These are phyloP conservation scores for Myotis davidii DNA, from an alignment of 2,113 vertebrate species.

Conservation along the genomic window DNA sequence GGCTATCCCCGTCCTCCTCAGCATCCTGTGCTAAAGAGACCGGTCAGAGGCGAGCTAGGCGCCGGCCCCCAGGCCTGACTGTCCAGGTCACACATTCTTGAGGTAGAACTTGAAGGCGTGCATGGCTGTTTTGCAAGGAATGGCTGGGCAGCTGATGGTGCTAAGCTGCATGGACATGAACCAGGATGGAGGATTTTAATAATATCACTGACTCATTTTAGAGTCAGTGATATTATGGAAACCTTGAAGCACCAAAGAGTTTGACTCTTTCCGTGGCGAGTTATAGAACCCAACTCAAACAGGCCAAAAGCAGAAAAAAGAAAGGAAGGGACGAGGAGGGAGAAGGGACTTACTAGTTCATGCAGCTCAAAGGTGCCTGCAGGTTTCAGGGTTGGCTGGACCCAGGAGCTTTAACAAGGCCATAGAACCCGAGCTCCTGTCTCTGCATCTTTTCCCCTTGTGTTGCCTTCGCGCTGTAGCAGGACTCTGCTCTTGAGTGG, in stretches of 20 bases:
- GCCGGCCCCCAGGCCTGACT: not conserved
- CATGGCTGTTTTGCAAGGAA: not conserved
- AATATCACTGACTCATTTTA: not conserved
- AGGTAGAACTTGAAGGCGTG: not conserved
- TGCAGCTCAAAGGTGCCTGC: not conserved
- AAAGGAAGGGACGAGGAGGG: not conserved
- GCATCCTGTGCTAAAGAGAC: not conserved
- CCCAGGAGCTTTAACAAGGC: not conserved
- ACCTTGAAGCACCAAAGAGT: not conserved
- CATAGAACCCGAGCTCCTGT: not conserved
- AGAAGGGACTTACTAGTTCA: not conserved
- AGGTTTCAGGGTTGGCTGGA: not conserved
- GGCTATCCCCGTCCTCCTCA: not conserved
- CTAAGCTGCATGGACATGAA: not conserved
- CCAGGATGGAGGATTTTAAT: not conserved
- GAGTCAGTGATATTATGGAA: slow-evolving; percentile 12
- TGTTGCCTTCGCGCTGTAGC: not conserved
- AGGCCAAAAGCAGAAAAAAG: not conserved
- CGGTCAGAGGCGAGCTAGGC: not conserved
- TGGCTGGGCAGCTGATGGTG: not conserved
- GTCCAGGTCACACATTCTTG: not conserved
- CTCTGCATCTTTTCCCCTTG: not conserved
- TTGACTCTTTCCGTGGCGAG: not conserved
- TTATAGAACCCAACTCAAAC: not conserved
- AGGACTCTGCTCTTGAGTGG: not conserved